Evolutionary conservation across 2,888 invertebrate genomes (phyloP).

Genomic region (Lithophane ornitopus): DNA sequence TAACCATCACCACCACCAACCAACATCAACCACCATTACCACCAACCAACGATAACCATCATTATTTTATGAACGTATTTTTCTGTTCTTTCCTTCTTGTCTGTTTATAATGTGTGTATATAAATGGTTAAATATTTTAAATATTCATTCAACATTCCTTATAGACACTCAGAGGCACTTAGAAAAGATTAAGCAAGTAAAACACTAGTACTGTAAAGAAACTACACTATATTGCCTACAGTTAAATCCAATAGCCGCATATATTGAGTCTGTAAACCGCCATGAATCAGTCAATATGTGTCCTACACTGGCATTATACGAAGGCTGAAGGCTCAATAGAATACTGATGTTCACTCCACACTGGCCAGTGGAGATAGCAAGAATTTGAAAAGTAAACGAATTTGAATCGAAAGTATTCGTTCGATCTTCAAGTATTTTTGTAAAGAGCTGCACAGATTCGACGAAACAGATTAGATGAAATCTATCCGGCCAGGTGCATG

Average conservation of each 20-base stretch:
- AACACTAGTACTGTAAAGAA: neutral
- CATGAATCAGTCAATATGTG: conserved; percentile 20
- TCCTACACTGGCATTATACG: neutral
- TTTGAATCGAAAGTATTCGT: neutral
- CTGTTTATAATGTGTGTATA: too few relatives aligned
- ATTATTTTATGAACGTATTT: too few relatives aligned
- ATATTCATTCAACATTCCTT: too few relatives aligned
- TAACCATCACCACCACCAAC: too few relatives aligned
- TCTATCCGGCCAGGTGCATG: neutral
- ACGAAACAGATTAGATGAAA: too few relatives aligned
- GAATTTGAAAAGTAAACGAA: neutral
- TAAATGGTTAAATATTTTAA: too few relatives aligned
- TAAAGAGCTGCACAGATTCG: neutral
- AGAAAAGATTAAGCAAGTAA: neutral
- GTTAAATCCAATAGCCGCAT: conserved; percentile 12
- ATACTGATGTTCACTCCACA: neutral
- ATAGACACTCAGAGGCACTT: neutral
- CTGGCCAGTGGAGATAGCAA: neutral
- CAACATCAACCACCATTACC: too few relatives aligned
- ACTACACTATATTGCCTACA: neutral
- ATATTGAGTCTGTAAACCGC: neutral
- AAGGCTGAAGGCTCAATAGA: neutral
- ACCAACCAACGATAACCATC: too few relatives aligned
- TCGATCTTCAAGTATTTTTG: neutral
- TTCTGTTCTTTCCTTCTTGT: too few relatives aligned